Evolutionary conservation across 2,888 invertebrate genomes (phyloP), one percentile per base, ranked within the genome.

Genomic region (Noctua janthe): DNA sequence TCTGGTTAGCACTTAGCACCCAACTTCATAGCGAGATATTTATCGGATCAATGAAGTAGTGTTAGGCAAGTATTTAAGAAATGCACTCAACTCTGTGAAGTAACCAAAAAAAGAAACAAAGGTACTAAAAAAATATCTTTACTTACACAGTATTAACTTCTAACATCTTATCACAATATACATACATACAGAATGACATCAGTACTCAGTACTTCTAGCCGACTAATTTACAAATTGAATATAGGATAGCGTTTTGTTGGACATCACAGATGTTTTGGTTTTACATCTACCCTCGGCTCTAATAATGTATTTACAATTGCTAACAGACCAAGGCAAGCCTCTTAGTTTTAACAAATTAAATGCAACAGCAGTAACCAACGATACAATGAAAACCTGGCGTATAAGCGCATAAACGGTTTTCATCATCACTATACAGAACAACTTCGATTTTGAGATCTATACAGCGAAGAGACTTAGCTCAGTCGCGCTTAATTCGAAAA

Each of bases 131-230:
- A 83, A 79, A 77, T 54, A 86, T 75, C 3, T 88, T 89, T 88
- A 89, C 83, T 89, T 79, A 87, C 39, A 81, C 23, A 87, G 83
- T 90, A 84, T 81, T 67, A 74, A 62, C 49, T 49, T 71, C 51
- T 59, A 72, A 81, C 67, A 74, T 43, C 29, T 62, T 74, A 51
- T 59, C n/a, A 4, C 39, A 74, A 74, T 71, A 73, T 78, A 81
- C 66, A 87, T 78, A 78, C 78, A 8, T 47, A 54, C 66, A 62
- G 51, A 43, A 85, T 54, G 59, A 49, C 13, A 43, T n/a, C 23
- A 54, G 4, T 20, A 47, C 67, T 54, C 23, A 54, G 4, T 20
- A 47, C 67, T 54, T 69, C 8, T 39, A 56, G 35, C 43, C 0
- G 35, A 43, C 23, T 66, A 71, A 64, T 51, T 84, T 81, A 79